A percentile compares a stretch with the other conserved stretches of the same genome.
Conservation (phyloP, 2,113 vertebrate species). For the Lepidothrix coronata region DNA sequence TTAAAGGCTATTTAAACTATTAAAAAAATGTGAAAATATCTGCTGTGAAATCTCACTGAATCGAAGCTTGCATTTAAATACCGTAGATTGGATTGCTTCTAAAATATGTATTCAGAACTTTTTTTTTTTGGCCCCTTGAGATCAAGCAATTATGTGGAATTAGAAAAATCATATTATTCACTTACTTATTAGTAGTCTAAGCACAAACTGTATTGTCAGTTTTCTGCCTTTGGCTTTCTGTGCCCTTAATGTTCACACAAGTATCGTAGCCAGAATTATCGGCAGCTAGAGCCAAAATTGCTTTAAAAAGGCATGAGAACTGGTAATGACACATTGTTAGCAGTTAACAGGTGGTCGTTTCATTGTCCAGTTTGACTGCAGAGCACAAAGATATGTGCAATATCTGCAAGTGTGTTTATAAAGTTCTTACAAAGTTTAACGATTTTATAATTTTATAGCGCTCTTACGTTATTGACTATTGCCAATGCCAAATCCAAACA, state of each 20-base stretch:
- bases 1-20: constrained; percentile 52
- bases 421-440: constrained; percentile 70
- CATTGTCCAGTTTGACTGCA: constrained; percentile 80
- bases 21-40: constrained; percentile 53
- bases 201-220: constrained; percentile 80
- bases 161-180: constrained; percentile 75
- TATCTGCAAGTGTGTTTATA: constrained; percentile 68
- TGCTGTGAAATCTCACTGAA: constrained; percentile 50
- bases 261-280: constrained; percentile 79
- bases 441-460: constrained; percentile 50
- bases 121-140: constrained; percentile 68
- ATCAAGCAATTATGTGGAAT: constrained; percentile 74
- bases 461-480: constrained; percentile 56
- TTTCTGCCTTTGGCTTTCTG: constrained; percentile 81
- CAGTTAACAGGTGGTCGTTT: constrained; percentile 85
- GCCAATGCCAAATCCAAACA: constrained; percentile 62
- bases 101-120: constrained; percentile 69
- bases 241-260: constrained; percentile 81
- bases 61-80: constrained; percentile 58
- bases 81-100: constrained; percentile 56
- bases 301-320: constrained; percentile 80
- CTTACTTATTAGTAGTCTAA: constrained; percentile 78
- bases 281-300: constrained; percentile 80
- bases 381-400: constrained; percentile 73
- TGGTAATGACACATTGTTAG: constrained; percentile 81